Percentiles rank a stretch among this genome's conserved stretches.
Conservation (phyloP, 2,797 vertebrate genomes). For the Trichosurus vulpecula region DNA sequence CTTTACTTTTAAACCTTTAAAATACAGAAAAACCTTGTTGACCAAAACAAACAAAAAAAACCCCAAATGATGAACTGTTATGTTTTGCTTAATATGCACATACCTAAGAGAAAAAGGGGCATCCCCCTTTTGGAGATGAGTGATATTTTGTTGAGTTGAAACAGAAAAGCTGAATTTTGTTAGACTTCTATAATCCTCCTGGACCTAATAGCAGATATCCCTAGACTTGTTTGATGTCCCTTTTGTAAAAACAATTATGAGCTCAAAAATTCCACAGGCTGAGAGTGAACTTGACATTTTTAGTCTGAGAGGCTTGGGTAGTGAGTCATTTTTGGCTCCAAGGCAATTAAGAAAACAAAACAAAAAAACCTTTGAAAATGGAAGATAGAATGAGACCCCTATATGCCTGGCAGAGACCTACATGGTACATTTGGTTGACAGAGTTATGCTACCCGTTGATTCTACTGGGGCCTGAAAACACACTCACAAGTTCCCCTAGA, state of each 20-base stretch:
- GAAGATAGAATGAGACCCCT: neutral
- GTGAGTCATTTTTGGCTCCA: neutral
- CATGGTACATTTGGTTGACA: neutral
- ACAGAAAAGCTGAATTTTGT: too few species aligned
- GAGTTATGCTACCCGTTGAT: too few species aligned
- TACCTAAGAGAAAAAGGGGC: neutral
- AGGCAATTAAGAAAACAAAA: neutral
- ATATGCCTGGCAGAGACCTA: neutral
- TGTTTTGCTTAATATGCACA: neutral
- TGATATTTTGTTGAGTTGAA: neutral
- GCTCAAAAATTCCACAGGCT: neutral
- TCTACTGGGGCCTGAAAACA: neutral
- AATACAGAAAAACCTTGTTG: neutral
- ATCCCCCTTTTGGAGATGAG: neutral
- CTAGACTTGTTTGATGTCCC: too few species aligned
- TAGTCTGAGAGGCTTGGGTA: neutral
- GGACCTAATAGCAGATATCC: too few species aligned
- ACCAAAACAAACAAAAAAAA: neutral
- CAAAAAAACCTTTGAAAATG: neutral
- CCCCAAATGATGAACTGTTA: neutral
- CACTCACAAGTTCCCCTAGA: neutral
- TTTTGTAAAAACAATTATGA: too few species aligned
- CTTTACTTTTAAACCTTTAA: neutral
- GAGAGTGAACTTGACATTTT: neutral
- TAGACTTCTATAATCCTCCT: too few species aligned